Evolutionary conservation across 2,113 vertebrate species (phyloP).

Genomic region (Myotis brandtii): DNA sequence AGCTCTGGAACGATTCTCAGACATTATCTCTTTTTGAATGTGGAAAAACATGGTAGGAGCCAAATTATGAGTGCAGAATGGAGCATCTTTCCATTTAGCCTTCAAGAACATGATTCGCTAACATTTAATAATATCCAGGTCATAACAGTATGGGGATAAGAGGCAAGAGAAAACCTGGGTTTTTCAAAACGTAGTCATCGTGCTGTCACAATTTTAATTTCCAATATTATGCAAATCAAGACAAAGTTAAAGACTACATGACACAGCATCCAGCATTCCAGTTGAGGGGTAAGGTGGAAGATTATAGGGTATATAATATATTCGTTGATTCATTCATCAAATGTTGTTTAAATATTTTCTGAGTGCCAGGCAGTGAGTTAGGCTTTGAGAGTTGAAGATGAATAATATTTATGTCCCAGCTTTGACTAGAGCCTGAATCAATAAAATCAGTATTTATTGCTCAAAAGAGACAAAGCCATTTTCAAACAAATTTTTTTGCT

Average conservation of each 20-base stretch:
- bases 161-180: background rate
- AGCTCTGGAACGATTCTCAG: background rate
- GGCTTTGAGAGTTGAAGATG: background rate
- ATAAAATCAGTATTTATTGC: background rate
- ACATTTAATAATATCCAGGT: background rate
- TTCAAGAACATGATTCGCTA: background rate
- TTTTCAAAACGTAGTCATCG: background rate
- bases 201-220: slow-evolving; percentile 3
- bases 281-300: background rate
- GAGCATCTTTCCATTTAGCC: background rate
- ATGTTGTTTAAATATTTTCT: background rate
- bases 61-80: background rate
- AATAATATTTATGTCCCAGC: background rate
- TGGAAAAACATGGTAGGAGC: slow-evolving; percentile 14
- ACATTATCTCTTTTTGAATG: background rate
- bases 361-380: slow-evolving; percentile 16
- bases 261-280: background rate
- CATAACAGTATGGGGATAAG: background rate
- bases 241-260: background rate
- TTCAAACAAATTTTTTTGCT: slow-evolving; percentile 4
- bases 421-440: background rate
- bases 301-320: background rate
- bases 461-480: slow-evolving; percentile 14
- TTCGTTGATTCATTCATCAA: background rate
- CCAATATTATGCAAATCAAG: slow-evolving; percentile 12